A percentile compares a stretch with the other conserved stretches of the same genome.
phyloP scores from a whole-genome alignment of 2,888 invertebrate genomes.

The Lamellibrachia columna region DNA sequence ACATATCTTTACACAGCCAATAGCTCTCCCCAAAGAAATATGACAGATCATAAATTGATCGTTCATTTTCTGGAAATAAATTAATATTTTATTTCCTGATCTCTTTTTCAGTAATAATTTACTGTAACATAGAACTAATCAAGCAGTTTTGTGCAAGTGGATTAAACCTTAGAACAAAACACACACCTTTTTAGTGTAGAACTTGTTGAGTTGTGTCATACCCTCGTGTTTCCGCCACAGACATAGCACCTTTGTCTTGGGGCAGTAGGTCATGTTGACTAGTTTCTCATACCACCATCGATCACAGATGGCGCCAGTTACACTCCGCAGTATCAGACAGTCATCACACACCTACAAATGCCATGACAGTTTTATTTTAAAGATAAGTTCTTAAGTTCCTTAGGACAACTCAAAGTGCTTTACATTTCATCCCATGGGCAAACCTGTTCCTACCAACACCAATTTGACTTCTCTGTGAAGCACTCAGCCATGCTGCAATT shows the following conservation, averaged over 20 bases:
- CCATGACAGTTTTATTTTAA: neutral
- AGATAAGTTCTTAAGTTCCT: no score
- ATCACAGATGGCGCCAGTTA: slow-evolving; percentile 69
- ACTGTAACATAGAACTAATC: neutral
- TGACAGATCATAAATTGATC: neutral
- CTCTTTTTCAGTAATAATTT: neutral
- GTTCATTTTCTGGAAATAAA: neutral
- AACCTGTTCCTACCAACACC: no score
- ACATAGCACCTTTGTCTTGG: slow-evolving; percentile 96
- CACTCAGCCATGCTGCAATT: no score
- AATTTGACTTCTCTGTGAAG: no score
- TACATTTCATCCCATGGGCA: no score
- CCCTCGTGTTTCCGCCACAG: slow-evolving; percentile 90
- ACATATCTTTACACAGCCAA: neutral
- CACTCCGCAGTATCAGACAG: slow-evolving; percentile 72
- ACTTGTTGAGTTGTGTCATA: slow-evolving; percentile 79
- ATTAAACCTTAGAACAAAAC: neutral
- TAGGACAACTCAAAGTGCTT: no score
- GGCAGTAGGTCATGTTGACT: slow-evolving; percentile 99
- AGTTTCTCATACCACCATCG: slow-evolving; percentile 98
- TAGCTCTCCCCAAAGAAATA: neutral
- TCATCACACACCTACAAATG: slow-evolving; percentile 90
- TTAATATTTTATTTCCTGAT: neutral
- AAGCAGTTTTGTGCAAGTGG: neutral
- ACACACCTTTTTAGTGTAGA: slow-evolving; percentile 94